Evolutionary conservation across 2,113 vertebrate genomes (phyloP).

Genomic region (Ailurus styani): DNA sequence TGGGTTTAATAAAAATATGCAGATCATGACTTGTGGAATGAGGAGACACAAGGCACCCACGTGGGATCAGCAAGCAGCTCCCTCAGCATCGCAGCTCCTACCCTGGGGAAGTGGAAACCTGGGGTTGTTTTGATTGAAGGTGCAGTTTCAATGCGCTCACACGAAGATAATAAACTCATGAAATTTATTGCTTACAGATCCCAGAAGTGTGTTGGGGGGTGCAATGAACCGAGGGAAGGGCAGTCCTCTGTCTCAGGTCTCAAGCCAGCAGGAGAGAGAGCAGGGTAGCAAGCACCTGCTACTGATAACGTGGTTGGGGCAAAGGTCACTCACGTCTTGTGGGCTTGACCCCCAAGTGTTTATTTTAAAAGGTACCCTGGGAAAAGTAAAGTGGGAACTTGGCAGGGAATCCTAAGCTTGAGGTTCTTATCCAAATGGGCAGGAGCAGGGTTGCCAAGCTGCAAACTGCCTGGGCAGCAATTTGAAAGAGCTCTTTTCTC

Average conservation of each 20-base stretch:
- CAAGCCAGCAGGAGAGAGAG: neutral
- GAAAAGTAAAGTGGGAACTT: neutral
- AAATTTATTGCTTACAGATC: neutral
- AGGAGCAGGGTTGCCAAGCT: neutral
- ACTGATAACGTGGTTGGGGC: neutral
- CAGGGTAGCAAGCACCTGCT: neutral
- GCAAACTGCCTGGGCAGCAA: neutral
- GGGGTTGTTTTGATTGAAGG: neutral
- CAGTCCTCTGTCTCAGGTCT: neutral
- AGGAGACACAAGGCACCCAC: too few species aligned
- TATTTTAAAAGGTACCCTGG: neutral
- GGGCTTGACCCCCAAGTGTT: neutral
- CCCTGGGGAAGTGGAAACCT: neutral
- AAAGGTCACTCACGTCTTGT: neutral
- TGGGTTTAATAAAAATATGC: neutral
- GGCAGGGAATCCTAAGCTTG: neutral
- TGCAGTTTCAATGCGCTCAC: neutral
- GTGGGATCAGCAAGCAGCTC: neutral
- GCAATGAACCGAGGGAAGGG: neutral
- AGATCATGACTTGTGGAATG: too few species aligned
- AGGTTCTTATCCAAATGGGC: neutral
- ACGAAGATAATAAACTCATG: neutral
- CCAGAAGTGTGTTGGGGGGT: neutral
- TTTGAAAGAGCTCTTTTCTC: neutral
- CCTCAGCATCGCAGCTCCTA: neutral